Base-by-base conservation (phyloP, 2,888 invertebrate genomes). In the Galerucella nymphaeae region DNA sequence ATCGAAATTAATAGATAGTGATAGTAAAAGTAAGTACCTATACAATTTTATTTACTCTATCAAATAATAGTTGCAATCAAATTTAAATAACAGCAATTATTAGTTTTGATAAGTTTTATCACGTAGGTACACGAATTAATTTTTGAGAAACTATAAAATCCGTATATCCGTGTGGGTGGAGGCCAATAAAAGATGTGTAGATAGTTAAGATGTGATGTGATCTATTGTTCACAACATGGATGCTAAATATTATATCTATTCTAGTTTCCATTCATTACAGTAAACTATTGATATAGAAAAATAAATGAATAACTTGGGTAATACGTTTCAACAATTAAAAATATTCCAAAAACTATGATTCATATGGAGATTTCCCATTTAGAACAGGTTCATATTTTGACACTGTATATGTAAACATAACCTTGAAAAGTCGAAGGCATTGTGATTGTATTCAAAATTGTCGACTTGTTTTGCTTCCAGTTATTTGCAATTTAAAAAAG, bases 1-100 rank as follows among this genome's bases (percentile, higher is more conserved):
- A 38, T 71, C 71, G n/a, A 71, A 66, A 62, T 16, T 66, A 16
- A 55, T 30, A 50, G 9, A 57, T 18, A 69, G 53, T 18, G 61
- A 61, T 41, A 18, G 53, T 53, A 18, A 2, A 53, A 10, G 53
- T 53, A 18, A 53, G 53, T 45, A 45, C 45, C 45, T 45, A n/a
- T n/a, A 20, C 41, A 11, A 50, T 61, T n/a, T 48, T 8, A 13
- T 2, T 18, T 11, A 41, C 20, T 20, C 41, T 11, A 61, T 1
- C 38, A 50, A 23, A 64, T 45, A 18, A 48, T 9, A 23, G 20
- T 63, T 45, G 16, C 16, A 2, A 30, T 41, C 30, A 30, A 59
- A 59, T 10, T 2, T 20, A 59, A 48, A 14, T 6, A 3, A n/a
- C n/a, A n/a, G 48, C 30, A 8, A 38, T 8, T n/a, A n/a, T n/a